Conservation (phyloP, 2,797 vertebrate genomes). For the Ataeniobius toweri region DNA sequence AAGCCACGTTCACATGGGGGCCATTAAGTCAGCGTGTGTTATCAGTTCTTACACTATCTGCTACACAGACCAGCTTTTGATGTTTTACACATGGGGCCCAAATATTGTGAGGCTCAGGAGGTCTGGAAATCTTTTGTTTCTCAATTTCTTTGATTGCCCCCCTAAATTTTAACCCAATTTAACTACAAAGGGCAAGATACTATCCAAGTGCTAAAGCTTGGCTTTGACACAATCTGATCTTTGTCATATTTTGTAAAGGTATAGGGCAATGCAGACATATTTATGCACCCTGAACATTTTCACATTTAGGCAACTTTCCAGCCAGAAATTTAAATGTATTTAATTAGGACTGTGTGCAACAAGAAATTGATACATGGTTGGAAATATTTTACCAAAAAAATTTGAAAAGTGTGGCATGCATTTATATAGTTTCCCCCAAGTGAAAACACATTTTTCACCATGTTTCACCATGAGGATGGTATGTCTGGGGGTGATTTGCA, state of each 20-base stretch:
- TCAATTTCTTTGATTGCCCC: neutral
- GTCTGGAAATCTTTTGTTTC: neutral
- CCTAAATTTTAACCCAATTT: neutral
- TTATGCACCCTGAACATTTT: neutral
- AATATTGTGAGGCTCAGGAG: conserved; percentile 7
- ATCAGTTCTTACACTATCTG: conserved; percentile 31
- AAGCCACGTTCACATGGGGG: conserved; percentile 33
- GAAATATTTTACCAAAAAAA: neutral
- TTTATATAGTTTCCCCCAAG: neutral
- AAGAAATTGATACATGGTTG: neutral
- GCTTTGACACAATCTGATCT: neutral
- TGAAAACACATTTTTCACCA: neutral
- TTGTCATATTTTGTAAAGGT: neutral
- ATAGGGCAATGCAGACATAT: neutral
- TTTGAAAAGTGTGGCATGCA: neutral
- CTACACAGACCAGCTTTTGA: conserved; percentile 12
- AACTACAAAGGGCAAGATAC: neutral
- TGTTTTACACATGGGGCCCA: conserved; percentile 9
- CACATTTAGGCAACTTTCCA: neutral
- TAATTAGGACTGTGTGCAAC: neutral
- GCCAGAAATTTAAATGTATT: neutral
- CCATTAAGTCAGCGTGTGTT: conserved; percentile 29
- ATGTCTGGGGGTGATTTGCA: neutral
- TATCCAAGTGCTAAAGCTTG: neutral
- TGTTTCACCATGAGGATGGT: neutral